Conservation (phyloP, 2,797 vertebrate genomes). For the Rhincodon typus region DNA sequence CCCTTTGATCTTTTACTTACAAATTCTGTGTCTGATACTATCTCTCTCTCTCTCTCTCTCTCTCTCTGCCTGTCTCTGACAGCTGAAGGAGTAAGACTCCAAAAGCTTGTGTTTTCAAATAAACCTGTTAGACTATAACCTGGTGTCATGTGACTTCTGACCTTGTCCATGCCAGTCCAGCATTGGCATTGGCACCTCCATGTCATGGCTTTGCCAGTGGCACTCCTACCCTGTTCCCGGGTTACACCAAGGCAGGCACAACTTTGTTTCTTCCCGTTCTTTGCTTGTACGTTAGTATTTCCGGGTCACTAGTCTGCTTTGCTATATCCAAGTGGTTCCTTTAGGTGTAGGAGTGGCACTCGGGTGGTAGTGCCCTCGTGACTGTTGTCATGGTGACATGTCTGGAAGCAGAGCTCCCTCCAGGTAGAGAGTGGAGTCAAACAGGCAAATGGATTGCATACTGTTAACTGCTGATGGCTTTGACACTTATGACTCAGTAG, state of each 20-base stretch:
- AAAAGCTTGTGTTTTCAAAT: too few relatives aligned
- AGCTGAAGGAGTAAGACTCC: too few relatives aligned
- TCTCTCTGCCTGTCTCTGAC: too few relatives aligned
- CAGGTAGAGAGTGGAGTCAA: not conserved
- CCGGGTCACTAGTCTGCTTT: not conserved
- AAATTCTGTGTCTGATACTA: too few relatives aligned
- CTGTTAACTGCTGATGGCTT: not conserved
- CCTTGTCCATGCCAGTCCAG: too few relatives aligned
- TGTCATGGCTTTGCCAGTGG: not conserved
- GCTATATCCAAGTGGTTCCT: not conserved
- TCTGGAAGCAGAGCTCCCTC: not conserved
- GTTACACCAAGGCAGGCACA: not conserved
- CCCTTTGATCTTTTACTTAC: too few relatives aligned
- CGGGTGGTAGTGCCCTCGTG: not conserved
- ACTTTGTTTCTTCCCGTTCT: not conserved
- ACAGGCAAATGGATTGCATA: not conserved
- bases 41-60: too few relatives aligned
- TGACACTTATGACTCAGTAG: not conserved
- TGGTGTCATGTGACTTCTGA: too few relatives aligned
- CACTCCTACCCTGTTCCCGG: not conserved
- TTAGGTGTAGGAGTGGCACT: not conserved
- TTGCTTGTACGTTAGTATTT: not conserved
- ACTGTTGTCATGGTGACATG: not conserved
- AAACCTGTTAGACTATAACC: too few relatives aligned
- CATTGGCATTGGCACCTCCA: too few relatives aligned